Evolutionary conservation across 2,888 invertebrate genomes (phyloP).

Genomic region (Scaptomyza reducta): DNA sequence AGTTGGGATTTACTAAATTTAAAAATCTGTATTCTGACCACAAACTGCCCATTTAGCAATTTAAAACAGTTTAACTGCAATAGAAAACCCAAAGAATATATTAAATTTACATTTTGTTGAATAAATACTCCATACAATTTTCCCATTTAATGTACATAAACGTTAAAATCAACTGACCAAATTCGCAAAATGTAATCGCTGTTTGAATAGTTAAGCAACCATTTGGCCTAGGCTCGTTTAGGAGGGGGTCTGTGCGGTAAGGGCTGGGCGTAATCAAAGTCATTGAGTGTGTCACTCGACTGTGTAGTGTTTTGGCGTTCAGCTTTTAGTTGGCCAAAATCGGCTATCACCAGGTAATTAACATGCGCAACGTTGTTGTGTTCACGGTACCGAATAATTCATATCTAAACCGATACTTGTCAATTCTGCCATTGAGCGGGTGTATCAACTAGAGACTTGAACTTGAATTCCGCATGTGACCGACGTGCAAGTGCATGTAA

Average conservation of each 20-base stretch:
- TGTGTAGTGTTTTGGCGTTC: slow-evolving; percentile 31
- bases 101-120: slow-evolving; percentile 1
- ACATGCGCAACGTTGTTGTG: slow-evolving; percentile 53
- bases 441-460: slow-evolving; percentile 53
- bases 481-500: slow-evolving; percentile 10
- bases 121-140: slow-evolving; percentile 9
- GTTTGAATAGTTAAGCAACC: slow-evolving; percentile 43
- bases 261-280: slow-evolving; percentile 47
- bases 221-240: neutral
- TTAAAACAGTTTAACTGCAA: slow-evolving; percentile 19
- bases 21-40: neutral
- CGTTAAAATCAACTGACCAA: slow-evolving; percentile 46
- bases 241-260: neutral
- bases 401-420: slow-evolving; percentile 36
- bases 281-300: slow-evolving; percentile 25
- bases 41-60: slow-evolving; percentile 15
- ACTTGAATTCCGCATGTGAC: slow-evolving; percentile 68
- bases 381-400: slow-evolving; percentile 37
- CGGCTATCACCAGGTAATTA: slow-evolving; percentile 55
- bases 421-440: slow-evolving; percentile 62
- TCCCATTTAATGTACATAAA: slow-evolving; percentile 7
- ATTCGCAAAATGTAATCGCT: slow-evolving; percentile 27
- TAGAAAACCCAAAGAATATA: slow-evolving; percentile 17
- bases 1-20: neutral
- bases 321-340: slow-evolving; percentile 45